Evolutionary conservation across 2,888 invertebrate genomes (phyloP), one percentile per base, ranked within the genome.

Genomic region (Aphodius sticticus): DNA sequence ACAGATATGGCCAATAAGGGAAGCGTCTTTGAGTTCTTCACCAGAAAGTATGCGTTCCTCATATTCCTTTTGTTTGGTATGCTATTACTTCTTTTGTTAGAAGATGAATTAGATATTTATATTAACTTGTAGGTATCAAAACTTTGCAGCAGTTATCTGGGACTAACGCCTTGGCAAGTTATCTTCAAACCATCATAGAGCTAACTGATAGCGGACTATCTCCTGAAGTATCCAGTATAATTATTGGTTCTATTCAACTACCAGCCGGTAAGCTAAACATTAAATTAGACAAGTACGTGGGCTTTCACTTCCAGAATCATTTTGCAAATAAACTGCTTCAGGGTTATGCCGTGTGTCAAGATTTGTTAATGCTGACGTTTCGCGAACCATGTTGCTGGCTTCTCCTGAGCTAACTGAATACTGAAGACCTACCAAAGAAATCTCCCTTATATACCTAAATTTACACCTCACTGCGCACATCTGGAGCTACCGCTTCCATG

Each of bases 111-210:
- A 7, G 26, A 12, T 70, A 16, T 1, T 70, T 70, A 16, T 70
- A 14, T 70, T 16, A 16, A 70, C 26, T 70, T 7, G 6, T 70
- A 92, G 16, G 86, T 93, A 53, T 76, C 0, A 93, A 93, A 85
- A 83, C 92, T 38, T 85, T 93, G 76, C 91, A 93, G 70, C 93
- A 92, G 83, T 91, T 92, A 89, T 92, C 92, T 16, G 93, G 93
- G 7, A 90, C 91, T 53, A 86, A 91, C 2, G 92, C 92, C 0
- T 91, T 93, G 35, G 92, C 92, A 82, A 91, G 92, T 0, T 93
- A 93, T 83, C 90, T 93, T 80, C 92, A 93, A 85, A 90, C 91
- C 37, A 93, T 93, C 81, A 91, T 93, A 77, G 88, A 90, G 72
- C 90, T 91, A 70, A 91, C 91, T 79, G 90, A 90, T 74, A 87